Evolutionary conservation across 2,113 vertebrate species (phyloP), one percentile per base, ranked within the genome.

Genomic region (Callocephalon fimbriatum): DNA sequence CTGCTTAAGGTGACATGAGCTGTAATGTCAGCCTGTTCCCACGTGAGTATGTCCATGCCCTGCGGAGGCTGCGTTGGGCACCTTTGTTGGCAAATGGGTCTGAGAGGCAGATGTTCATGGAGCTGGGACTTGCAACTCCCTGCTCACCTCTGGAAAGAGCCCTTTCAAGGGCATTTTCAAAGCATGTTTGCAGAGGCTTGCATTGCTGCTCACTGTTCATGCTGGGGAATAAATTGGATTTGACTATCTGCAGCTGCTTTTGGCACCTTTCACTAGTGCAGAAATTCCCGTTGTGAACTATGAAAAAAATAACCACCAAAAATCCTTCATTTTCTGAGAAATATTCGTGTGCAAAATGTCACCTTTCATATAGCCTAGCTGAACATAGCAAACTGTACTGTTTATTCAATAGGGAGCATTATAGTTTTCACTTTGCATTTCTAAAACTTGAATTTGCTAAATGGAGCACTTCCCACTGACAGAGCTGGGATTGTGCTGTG

Each of bases 161-260:
- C 65, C 63, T 82, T 93, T 88, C 93, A 94, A 96, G 87, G 87
- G 26, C 66, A 0, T 70, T 79, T 92, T 61, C 23, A 44, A 79
- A 61, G 62, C 67, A 8, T 61, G 78, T 90, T 93, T 95, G 90
- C 48, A 72, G 67, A 92, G 50, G 63, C 50, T 88, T 88, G 87
- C 87, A 45, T 87, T 78, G 77, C 89, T 94, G 89, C 93, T 79
- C 5, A 6, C 59, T 50, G 58, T 10, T 95, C 90, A 59, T 93
- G 78, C 93, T 92, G 67, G 78, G 93, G 90, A 86, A 93, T 94
- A 96, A 94, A 94, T 79, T 88, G 96, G 79, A 75, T 91, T 91
- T 93, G 92, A 90, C 82, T 94, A 17, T 92, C 86, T 91, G 79
- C 94, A 93, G 90, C 86, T 93, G 95, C 90, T 95, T 95, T 95